Evolutionary conservation across 2,888 invertebrate species (phyloP).

Genomic region (Frankliniella intonsa): DNA sequence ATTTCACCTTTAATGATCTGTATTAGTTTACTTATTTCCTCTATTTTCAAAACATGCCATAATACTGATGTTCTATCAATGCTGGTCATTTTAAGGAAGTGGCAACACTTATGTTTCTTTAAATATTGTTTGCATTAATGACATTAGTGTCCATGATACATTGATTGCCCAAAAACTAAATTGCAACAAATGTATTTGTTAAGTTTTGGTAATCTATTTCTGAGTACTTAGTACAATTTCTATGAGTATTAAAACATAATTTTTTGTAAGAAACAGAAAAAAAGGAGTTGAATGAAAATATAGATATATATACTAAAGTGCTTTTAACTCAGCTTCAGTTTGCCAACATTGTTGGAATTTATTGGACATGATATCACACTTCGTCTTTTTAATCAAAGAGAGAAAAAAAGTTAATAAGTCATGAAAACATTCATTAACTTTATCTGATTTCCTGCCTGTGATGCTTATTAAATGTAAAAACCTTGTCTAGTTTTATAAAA

Average conservation of each 20-base stretch:
- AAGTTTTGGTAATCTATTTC: constrained; percentile 27
- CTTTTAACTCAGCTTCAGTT: constrained; percentile 1
- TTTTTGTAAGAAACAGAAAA: neutral
- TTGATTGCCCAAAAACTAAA: neutral
- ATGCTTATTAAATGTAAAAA: constrained; percentile 20
- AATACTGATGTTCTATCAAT: neutral
- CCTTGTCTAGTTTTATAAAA: neutral
- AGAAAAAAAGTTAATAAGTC: neutral
- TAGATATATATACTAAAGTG: neutral
- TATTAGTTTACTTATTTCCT: neutral
- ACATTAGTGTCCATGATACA: neutral
- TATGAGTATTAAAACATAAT: constrained; percentile 14
- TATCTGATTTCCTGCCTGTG: constrained; percentile 16
- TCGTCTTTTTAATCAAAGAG: too few species aligned
- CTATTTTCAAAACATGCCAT: neutral
- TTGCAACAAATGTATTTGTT: constrained; percentile 15
- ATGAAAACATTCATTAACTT: neutral
- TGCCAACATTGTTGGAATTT: neutral
- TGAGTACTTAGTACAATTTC: constrained; percentile 24
- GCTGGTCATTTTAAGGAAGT: neutral
- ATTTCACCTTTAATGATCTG: neutral
- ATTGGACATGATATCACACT: neutral
- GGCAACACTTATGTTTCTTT: neutral
- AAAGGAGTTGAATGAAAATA: neutral
- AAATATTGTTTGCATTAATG: neutral